Conservation (phyloP, 2,797 vertebrate genomes). For the Chelon auratus region DNA sequence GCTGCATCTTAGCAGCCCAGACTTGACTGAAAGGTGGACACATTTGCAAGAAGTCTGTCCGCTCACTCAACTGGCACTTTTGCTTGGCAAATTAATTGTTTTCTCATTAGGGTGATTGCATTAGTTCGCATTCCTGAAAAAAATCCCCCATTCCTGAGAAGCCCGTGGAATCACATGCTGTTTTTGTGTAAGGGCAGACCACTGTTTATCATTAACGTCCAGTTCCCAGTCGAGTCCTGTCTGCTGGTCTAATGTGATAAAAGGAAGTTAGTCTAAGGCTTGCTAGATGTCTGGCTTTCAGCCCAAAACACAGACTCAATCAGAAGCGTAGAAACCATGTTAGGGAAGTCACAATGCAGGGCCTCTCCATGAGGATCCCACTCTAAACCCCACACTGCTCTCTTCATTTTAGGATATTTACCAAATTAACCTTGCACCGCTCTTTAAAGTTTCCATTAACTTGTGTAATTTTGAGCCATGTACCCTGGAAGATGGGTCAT, state of each 20-base stretch:
- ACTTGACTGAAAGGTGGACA: constrained; percentile 27
- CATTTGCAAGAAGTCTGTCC: constrained; percentile 17
- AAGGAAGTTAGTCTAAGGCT: constrained; percentile 69
- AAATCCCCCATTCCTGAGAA: constrained; percentile 64
- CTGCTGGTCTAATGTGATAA: constrained; percentile 80
- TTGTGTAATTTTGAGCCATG: constrained; percentile 44
- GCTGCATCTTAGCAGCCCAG: constrained; percentile 21
- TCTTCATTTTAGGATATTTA: constrained; percentile 52
- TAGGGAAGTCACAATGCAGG: constrained; percentile 48
- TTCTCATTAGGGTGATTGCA: constrained; percentile 79
- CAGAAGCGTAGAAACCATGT: constrained; percentile 63
- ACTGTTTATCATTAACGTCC: constrained; percentile 77
- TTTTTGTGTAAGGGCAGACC: constrained; percentile 71
- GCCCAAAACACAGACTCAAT: constrained; percentile 64
- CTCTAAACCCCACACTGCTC: constrained; percentile 20
- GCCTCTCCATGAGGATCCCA: constrained; percentile 13
- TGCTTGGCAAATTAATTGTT: constrained; percentile 64
- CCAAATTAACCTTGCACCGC: constrained; percentile 50
- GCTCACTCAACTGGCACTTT: constrained; percentile 36
- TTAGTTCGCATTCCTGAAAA: constrained; percentile 78
- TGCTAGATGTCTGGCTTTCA: constrained; percentile 65
- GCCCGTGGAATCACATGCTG: constrained; percentile 76
- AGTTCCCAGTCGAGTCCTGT: constrained; percentile 71
- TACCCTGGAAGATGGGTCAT: constrained; percentile 27
- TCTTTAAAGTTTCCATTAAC: constrained; percentile 35